These are phyloP conservation scores for Frankliniella intonsa DNA, from an alignment of 2,888 invertebrate genomes.

Conservation along the genomic window DNA sequence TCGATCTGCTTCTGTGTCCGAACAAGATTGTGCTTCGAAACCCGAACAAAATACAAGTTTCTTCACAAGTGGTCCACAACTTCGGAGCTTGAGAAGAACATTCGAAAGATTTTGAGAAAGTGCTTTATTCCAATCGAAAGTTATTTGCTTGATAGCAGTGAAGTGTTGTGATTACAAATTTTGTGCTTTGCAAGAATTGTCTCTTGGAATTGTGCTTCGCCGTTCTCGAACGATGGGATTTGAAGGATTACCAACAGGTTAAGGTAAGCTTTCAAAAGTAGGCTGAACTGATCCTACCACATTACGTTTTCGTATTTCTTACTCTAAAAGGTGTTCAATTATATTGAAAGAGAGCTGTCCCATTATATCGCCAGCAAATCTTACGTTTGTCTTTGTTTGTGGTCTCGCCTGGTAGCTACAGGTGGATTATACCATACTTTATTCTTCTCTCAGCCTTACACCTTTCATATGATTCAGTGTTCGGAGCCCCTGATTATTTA, in stretches of 20 bases:
- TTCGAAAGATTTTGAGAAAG: slow-evolving; percentile 6
- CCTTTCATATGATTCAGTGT: no score
- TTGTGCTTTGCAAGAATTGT: not conserved
- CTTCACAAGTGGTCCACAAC: slow-evolving; percentile 1
- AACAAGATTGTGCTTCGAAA: slow-evolving; percentile 1
- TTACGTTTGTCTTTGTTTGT: no score
- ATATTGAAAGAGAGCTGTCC: no score
- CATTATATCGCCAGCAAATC: no score
- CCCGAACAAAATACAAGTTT: not conserved
- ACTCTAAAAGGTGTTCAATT: no score
- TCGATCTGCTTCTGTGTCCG: not conserved
- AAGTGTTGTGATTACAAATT: not conserved
- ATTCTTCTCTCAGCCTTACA: no score
- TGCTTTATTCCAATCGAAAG: not conserved
- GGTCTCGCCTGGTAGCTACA: no score
- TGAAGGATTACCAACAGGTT: slow-evolving; percentile 25
- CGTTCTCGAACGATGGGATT: slow-evolving; percentile 2
- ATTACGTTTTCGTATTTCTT: no score
- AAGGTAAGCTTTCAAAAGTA: not conserved
- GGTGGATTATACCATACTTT: no score
- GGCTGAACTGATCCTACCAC: not conserved
- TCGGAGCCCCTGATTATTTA: no score
- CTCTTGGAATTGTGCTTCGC: not conserved
- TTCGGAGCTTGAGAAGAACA: not conserved
- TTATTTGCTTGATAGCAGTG: not conserved